Evolutionary conservation across 2,888 invertebrate species (phyloP).

Genomic region (Diloba caeruleocephala): DNA sequence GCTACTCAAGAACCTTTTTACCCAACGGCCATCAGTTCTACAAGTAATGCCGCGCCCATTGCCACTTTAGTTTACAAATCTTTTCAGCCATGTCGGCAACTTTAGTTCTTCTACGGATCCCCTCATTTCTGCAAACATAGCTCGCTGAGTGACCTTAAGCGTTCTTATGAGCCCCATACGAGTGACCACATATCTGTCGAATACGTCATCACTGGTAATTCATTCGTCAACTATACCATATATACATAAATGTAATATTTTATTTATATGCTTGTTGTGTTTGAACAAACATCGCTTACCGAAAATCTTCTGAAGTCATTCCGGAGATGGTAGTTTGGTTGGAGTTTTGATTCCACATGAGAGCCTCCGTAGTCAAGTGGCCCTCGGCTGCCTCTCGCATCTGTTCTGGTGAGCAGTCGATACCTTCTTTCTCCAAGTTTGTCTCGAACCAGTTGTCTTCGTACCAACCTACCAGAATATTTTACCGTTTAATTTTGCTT

Average conservation of each 20-base stretch:
- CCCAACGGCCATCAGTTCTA: no score
- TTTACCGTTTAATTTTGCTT: background rate
- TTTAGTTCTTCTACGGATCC: no score
- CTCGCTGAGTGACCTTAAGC: no score
- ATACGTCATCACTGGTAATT: no score
- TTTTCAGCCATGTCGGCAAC: no score
- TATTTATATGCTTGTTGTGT: conserved; percentile 13
- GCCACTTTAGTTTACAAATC: no score
- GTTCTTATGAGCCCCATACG: no score
- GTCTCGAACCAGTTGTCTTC: conserved; percentile 99
- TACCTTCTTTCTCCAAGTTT: conserved; percentile 94
- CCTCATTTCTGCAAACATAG: no score
- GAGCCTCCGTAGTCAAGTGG: conserved; percentile 99
- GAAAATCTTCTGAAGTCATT: conserved; percentile 97
- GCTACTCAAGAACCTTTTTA: no score
- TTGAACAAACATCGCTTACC: conserved; percentile 70
- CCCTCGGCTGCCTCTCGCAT: conserved; percentile 98
- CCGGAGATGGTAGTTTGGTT: conserved; percentile 98
- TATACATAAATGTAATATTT: conserved; percentile 29
- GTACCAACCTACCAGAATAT: conserved; percentile 94
- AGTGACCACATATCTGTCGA: no score
- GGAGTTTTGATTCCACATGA: conserved; percentile 99
- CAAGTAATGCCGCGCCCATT: no score
- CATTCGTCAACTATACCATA: no score
- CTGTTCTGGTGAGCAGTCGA: conserved; percentile 97